Conservation (phyloP, 2,888 invertebrate genomes). For the Scrobipalpa costella region DNA sequence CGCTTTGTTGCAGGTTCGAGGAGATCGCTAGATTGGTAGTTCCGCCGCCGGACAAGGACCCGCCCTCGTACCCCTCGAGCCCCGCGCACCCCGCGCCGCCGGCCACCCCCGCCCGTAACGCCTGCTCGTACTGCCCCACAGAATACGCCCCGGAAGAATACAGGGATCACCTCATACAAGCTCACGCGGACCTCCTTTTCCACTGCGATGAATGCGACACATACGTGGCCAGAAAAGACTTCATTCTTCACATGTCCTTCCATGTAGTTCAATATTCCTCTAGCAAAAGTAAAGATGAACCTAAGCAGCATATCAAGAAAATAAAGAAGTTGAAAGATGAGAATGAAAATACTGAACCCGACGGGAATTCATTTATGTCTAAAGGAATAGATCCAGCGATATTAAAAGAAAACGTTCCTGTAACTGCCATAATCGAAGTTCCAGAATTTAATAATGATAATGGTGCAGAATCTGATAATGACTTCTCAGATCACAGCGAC, state of each 20-base stretch:
- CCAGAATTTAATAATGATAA: slow-evolving; percentile 3
- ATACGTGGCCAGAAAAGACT: slow-evolving; percentile 54
- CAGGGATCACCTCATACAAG: slow-evolving; percentile 51
- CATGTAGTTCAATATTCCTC: slow-evolving; percentile 52
- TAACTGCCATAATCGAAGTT: background rate
- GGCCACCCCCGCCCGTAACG: too few relatives aligned
- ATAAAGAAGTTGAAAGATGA: slow-evolving; percentile 7
- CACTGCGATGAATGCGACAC: slow-evolving; percentile 67
- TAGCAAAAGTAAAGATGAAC: slow-evolving; percentile 16
- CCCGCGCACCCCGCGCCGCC: slow-evolving; percentile 23
- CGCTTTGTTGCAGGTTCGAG: slow-evolving; percentile 53
- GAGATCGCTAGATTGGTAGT: slow-evolving; percentile 31
- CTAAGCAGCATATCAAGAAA: slow-evolving; percentile 1
- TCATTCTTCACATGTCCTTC: slow-evolving; percentile 62
- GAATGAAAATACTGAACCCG: slow-evolving; percentile 2
- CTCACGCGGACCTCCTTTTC: slow-evolving; percentile 58
- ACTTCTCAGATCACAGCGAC: slow-evolving; percentile 58
- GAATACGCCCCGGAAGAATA: slow-evolving; percentile 33
- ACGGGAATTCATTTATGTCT: too few relatives aligned
- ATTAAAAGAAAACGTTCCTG: background rate
- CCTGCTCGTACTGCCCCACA: slow-evolving; percentile 49
- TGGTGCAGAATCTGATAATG: slow-evolving; percentile 34
- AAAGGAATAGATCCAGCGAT: background rate
- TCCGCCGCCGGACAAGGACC: slow-evolving; percentile 16
- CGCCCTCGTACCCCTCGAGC: slow-evolving; percentile 21